Conservation (phyloP, 2,113 vertebrate species). For the Noturus placidus region DNA sequence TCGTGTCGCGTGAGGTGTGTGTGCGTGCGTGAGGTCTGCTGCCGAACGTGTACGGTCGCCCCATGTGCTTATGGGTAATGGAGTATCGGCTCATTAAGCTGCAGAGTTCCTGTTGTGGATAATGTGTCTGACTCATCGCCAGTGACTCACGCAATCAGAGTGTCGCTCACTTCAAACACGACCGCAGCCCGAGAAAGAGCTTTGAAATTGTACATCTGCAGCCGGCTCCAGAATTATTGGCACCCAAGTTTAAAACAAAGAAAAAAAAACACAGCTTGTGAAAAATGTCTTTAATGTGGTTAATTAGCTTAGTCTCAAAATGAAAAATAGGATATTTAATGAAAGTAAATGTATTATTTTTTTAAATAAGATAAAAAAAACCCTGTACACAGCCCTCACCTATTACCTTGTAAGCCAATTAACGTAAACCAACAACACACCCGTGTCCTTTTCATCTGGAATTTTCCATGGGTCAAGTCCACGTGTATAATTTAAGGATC, state of each 20-base stretch:
- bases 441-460: not conserved
- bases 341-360: not conserved
- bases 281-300: not conserved
- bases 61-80: slow-evolving; percentile 25
- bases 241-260: not conserved
- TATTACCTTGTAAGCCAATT: not conserved
- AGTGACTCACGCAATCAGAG: not conserved
- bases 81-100: slow-evolving; percentile 27
- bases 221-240: not conserved
- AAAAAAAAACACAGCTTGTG: not conserved
- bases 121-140: slow-evolving; percentile 37
- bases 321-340: not conserved
- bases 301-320: not conserved
- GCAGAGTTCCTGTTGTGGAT: slow-evolving; percentile 3
- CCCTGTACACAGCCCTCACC: too few species aligned
- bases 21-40: not conserved
- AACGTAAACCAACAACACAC: not conserved
- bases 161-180: not conserved
- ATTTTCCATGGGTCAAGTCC: not conserved
- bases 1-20: too few species aligned
- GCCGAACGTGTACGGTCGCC: not conserved
- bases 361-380: not conserved
- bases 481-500: not conserved
- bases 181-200: not conserved
- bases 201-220: too few species aligned